Evolutionary conservation across 2,797 vertebrate genomes (phyloP), one percentile per base, ranked within the genome.

Genomic region (Dallia pectoralis): DNA sequence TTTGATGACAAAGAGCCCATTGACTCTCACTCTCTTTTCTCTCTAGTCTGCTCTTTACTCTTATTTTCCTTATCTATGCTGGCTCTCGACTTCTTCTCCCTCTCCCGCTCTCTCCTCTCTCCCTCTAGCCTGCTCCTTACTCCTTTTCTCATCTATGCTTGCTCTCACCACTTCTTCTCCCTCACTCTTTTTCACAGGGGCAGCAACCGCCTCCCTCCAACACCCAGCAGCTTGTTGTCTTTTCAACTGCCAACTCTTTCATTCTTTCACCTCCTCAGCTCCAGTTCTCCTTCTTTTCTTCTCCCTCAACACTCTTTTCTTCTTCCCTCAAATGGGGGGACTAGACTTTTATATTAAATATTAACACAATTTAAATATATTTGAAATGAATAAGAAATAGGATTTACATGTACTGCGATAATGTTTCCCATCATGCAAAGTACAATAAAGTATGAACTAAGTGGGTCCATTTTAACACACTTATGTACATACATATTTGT

Each of bases 1-100:
- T 92, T 91, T 90, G 86, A 91, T 91, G 89, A 92, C 91, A 94
- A 92, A 94, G 91, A 89, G 81, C 79, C 89, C 90, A 91, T 90
- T 94, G 89, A 93, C 85, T 89, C 85, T 70, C 82, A 84, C 87
- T 75, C 80, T 86, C 82, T 7, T 78, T n/a, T 77, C 85, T 79
- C 86, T 79, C 67, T 33, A 73, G 22, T 36, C 40, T 69, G 70
- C 74, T 73, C 71, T 85, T 62, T 83, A 79, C 84, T 78, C 85
- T 89, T 81, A 62, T 84, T 69, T 73, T 51, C 82, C 84, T 75
- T 80, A 80, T n/a, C n/a, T n/a, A n/a, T n/a, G n/a, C n/a, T n/a
- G n/a, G n/a, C n/a, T n/a, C n/a, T n/a, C n/a, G n/a, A 29, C n/a
- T 62, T 59, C 4, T 62, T 40, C 49, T 12, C 62, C 36, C 66